Conservation (phyloP, 2,888 invertebrate genomes). For the Neoaliturus tenellus region DNA sequence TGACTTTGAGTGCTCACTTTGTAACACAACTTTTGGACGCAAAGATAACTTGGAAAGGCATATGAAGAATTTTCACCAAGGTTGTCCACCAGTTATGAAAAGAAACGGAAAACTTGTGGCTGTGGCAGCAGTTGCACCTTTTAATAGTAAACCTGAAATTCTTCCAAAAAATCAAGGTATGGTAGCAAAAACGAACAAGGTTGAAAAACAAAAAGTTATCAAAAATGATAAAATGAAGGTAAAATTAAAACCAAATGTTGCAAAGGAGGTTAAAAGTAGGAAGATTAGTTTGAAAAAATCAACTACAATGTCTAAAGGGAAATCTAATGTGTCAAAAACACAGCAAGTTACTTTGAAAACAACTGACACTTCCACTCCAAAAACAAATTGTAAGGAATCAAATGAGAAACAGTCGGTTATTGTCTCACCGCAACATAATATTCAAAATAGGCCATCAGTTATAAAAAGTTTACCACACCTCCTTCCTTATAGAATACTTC, state of each 20-base stretch:
- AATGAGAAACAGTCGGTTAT: constrained; percentile 24
- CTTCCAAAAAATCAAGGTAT: neutral
- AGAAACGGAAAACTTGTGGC: neutral
- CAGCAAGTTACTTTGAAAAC: neutral
- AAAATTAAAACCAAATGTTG: neutral
- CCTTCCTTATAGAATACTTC: constrained; percentile 23
- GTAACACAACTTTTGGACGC: constrained; percentile 82
- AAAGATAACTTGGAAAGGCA: constrained; percentile 88
- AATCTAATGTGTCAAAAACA: neutral
- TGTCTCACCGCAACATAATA: neutral
- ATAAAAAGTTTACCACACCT: neutral
- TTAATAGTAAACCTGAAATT: neutral
- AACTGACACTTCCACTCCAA: neutral
- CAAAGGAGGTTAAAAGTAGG: neutral
- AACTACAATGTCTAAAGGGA: neutral
- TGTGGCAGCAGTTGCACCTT: neutral
- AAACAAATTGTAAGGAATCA: too few species aligned
- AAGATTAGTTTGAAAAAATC: neutral
- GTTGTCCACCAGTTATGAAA: constrained; percentile 56
- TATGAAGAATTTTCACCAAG: constrained; percentile 84
- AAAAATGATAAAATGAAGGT: neutral
- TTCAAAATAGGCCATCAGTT: constrained; percentile 27
- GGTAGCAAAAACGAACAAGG: neutral
- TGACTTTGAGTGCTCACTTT: constrained; percentile 83
- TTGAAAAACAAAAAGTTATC: neutral